Base-by-base conservation (phyloP, 2,888 invertebrate species). In the Cataglyphis cursor region DNA sequence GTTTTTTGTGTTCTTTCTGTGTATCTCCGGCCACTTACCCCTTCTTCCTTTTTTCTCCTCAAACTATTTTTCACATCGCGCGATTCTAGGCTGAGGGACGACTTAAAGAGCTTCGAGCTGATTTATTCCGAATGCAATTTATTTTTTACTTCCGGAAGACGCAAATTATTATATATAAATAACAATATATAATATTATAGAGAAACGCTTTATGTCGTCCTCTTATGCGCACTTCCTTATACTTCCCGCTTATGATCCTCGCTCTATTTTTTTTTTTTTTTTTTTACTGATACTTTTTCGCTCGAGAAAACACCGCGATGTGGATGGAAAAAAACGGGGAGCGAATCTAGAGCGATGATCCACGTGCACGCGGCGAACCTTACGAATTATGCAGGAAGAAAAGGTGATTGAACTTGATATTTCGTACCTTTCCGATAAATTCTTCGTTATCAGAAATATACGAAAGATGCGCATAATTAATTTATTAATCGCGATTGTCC, bases 1-100 rank as follows among this genome's bases (percentile, higher is more conserved):
- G 89, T 91, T 91, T 92, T 91, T 92, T 92, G 89, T 91, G 88
- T 93, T 91, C 91, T 92, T 92, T 91, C 89, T 88, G 85, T 89
- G 85, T 90, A 87, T 85, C 70, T 81, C 84, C 28, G 18, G 21
- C 81, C 57, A 59, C 72, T 72, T 62, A 15, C 41, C 18, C 75
- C 24, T n/a, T 51, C 8, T 51, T 51, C n/a, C 48, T 18, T 48
- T 51, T 9, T 31, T 81, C 12, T 66, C 38, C 65, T 41, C 28
- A 15, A 54, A 68, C 38, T 66, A 41, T 66, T 38, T 76, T 66
- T 68, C 62, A 18, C 10, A 24, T 57, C 35, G 78, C 70, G 78
- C 70, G 44, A 72, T 35, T 12, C 8, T 44, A 24, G 21, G n/a
- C 41, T 28, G 8, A 1, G 44, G 24, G 1, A 24, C 72, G 72